These are phyloP conservation scores for Micromys minutus DNA, from an alignment of 2,113 vertebrate species.

Conservation along the genomic window DNA sequence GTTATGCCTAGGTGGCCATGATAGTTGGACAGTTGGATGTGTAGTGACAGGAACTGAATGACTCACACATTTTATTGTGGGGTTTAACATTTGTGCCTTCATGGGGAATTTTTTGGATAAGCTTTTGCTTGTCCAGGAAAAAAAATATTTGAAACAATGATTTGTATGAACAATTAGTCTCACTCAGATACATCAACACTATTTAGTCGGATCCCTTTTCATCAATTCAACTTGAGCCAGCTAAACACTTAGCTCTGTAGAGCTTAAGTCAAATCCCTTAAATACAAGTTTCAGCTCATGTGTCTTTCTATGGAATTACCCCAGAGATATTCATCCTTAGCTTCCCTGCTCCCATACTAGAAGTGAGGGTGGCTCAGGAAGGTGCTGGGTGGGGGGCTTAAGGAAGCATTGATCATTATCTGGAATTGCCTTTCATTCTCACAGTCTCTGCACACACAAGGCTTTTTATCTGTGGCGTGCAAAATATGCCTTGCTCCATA, in stretches of 20 bases:
- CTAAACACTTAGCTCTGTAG: background rate
- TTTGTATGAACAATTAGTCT: conserved; percentile 26
- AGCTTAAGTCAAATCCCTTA: conserved; percentile 40
- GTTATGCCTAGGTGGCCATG: background rate
- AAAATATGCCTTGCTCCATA: conserved; percentile 38
- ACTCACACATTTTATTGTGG: background rate
- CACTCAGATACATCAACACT: background rate
- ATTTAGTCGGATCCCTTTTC: conserved; percentile 27
- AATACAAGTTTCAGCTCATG: background rate
- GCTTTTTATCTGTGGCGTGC: background rate
- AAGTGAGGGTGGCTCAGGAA: background rate
- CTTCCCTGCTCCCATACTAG: background rate
- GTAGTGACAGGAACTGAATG: background rate
- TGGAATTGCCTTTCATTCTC: conserved; percentile 17
- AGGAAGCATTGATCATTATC: background rate
- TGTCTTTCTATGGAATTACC: conserved; percentile 27
- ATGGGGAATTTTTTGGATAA: conserved; percentile 38
- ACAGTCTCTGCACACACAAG: background rate
- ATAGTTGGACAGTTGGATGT: background rate
- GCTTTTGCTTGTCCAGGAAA: conserved; percentile 31
- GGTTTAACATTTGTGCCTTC: background rate
- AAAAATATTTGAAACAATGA: conserved; percentile 25
- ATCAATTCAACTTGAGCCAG: conserved; percentile 20
- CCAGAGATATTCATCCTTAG: background rate
- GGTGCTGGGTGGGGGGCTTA: background rate